phyloP scores from a whole-genome alignment of 2,888 invertebrate species.

The Philaethria dido region DNA sequence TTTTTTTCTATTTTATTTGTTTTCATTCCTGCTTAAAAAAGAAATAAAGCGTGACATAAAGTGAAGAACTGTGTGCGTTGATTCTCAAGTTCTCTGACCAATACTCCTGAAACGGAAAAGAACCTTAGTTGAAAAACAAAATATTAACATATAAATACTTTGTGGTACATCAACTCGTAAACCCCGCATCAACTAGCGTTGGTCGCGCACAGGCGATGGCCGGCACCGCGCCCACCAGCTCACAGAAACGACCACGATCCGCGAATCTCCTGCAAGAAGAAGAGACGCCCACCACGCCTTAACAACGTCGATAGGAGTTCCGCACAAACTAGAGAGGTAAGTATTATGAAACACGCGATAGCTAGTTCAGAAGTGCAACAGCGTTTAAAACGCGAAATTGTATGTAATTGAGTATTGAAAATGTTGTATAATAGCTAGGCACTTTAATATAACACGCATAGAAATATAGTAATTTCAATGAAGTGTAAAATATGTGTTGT shows the following conservation, averaged over 20 bases:
- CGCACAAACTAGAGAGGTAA: conserved; percentile 93
- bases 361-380: not conserved
- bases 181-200: conserved; percentile 97
- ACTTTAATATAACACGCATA: too few relatives aligned
- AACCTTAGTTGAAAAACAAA: too few relatives aligned
- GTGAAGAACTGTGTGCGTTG: too few relatives aligned
- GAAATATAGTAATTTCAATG: too few relatives aligned
- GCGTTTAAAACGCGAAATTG: not conserved
- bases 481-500: too few relatives aligned
- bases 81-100: too few relatives aligned
- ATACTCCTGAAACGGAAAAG: too few relatives aligned
- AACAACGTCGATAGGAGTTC: conserved; percentile 97
- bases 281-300: conserved; percentile 90
- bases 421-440: too few relatives aligned
- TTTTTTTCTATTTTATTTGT: too few relatives aligned
- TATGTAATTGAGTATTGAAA: not conserved
- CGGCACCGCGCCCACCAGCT: conserved; percentile 81
- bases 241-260: conserved; percentile 78
- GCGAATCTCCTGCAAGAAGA: conserved; percentile 84
- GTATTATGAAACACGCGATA: not conserved
- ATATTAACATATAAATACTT: too few relatives aligned
- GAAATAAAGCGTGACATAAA: too few relatives aligned
- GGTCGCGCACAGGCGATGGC: conserved; percentile 97
- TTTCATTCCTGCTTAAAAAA: too few relatives aligned
- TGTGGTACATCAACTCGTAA: conserved; percentile 94